A percentile compares a stretch with the other conserved stretches of the same genome.
phyloP scores from a whole-genome alignment of 2,797 vertebrate species.

The Muscicapa comitata region DNA sequence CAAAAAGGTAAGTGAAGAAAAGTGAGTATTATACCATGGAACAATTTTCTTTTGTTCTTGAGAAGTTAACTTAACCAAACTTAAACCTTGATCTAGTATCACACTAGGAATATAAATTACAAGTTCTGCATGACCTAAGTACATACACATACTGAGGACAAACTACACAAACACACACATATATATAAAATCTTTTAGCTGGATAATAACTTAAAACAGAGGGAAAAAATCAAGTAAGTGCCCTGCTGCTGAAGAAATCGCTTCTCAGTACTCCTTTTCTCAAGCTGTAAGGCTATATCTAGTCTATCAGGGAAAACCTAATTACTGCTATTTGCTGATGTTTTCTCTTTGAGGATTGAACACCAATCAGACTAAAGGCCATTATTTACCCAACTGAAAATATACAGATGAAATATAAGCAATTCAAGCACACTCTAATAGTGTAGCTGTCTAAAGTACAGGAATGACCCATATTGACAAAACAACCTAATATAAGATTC shows the following conservation, averaged over 20 bases:
- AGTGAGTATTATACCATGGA: not conserved
- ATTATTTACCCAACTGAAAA: not conserved
- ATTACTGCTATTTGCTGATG: not conserved
- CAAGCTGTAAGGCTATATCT: not conserved
- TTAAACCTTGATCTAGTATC: not conserved
- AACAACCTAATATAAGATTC: not conserved
- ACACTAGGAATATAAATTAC: not conserved
- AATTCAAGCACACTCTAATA: not conserved
- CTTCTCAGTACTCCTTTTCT: not conserved
- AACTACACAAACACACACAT: not conserved
- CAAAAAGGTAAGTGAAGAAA: not conserved
- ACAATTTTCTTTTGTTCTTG: not conserved
- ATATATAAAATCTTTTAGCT: not conserved
- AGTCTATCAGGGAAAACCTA: not conserved
- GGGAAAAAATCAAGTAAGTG: not conserved
- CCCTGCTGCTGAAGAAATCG: not conserved
- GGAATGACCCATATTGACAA: not conserved
- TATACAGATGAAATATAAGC: not conserved
- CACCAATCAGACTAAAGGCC: not conserved
- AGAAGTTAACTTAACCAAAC: not conserved
- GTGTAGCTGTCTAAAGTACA: not conserved
- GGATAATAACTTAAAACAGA: not conserved
- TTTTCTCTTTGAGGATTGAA: not conserved
- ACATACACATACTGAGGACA: not conserved
- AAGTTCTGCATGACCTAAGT: not conserved